These are phyloP conservation scores for Heterocephalus glaber DNA, from an alignment of 2,113 vertebrate genomes.

Conservation along the genomic window DNA sequence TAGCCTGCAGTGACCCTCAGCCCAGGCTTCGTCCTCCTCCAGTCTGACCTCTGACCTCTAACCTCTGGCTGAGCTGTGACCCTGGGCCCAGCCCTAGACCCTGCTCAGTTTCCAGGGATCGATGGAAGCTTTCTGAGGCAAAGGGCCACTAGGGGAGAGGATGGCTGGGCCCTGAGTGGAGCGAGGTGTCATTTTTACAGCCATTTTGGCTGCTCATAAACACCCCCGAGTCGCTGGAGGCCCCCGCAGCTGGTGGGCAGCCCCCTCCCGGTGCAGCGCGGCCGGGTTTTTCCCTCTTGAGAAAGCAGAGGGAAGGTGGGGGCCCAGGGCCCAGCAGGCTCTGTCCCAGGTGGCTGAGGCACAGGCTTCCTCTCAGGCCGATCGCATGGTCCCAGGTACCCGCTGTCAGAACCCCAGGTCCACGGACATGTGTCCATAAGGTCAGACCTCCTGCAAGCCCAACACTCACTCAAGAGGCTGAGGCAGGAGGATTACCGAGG, in stretches of 20 bases:
- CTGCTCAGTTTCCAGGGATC: slow-evolving; percentile 31
- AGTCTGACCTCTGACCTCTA: slow-evolving; percentile 33
- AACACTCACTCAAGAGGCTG: not conserved
- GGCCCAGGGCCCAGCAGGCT: not conserved
- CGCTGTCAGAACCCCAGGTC: not conserved
- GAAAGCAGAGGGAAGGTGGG: slow-evolving; percentile 4
- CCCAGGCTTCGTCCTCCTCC: not conserved
- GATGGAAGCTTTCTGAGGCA: slow-evolving; percentile 59
- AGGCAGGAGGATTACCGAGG: not conserved
- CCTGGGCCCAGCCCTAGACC: slow-evolving; percentile 7
- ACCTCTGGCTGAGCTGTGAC: slow-evolving; percentile 60
- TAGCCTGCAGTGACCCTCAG: not conserved
- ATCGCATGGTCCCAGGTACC: not conserved
- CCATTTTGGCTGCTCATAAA: slow-evolving; percentile 78
- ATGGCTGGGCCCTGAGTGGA: slow-evolving; percentile 63
- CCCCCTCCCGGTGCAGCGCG: slow-evolving; percentile 32
- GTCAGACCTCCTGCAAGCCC: not conserved
- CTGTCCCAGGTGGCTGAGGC: not conserved
- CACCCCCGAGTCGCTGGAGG: slow-evolving; percentile 59
- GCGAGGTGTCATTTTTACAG: slow-evolving; percentile 79
- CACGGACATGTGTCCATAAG: not conserved
- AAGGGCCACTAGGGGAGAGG: slow-evolving; percentile 54
- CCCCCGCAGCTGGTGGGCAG: slow-evolving; percentile 45
- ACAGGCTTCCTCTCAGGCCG: not conserved
- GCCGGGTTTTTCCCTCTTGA: slow-evolving; percentile 40